Base-by-base conservation (phyloP, 2,888 invertebrate species). In the Apoderus coryli region DNA sequence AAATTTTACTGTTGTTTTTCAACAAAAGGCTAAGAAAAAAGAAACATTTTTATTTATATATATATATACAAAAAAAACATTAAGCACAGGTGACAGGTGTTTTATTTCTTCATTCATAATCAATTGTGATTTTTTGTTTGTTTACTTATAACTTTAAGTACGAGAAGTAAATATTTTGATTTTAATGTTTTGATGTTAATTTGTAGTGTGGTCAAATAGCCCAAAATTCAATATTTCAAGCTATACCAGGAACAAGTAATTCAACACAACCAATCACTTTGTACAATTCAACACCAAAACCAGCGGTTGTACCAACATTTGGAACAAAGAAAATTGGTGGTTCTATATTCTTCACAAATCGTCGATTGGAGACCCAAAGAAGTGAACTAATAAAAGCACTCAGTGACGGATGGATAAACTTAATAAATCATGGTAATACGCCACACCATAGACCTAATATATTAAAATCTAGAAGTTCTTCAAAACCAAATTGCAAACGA, bases 241-340 rank as follows among this genome's bases (percentile, higher is more conserved):
- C 51, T 7, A 50, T 56, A 29, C 50, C 53, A 4, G n/a, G n/a
- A n/a, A 48, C 44, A 25, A 43, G 44, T 16, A 33, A 44, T n/a
- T 23, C 29, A 10, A 43, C 40, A 5, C 37, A 41, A 12, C 48
- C 43, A 37, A 43, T 51, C 32, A 49, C 51, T 32, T 40, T 52
- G 59, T 69, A 67, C 48, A 52, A 63, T 37, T 49, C 65, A 12
- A 66, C 69, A 35, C 67, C 72, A 36, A 68, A 74, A 36, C 69
- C 72, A 7, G 63, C 73, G 7, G 63, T 65, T 16, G 50, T 69
- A 27, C 65, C 69, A 44, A 65, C 67, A 4, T 68, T 62, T 46
- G 65, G 68, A 45, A 60, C 69, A 25, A 57, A 65, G 11, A 67
- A 67, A 47, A 61, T 69, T 24, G 70, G 69, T 27, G 62, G 65